A percentile compares a stretch with the other conserved stretches of the same genome.
These are phyloP conservation scores for Platycheirus rosarum DNA, from an alignment of 2,888 invertebrate species.

Conservation along the genomic window DNA sequence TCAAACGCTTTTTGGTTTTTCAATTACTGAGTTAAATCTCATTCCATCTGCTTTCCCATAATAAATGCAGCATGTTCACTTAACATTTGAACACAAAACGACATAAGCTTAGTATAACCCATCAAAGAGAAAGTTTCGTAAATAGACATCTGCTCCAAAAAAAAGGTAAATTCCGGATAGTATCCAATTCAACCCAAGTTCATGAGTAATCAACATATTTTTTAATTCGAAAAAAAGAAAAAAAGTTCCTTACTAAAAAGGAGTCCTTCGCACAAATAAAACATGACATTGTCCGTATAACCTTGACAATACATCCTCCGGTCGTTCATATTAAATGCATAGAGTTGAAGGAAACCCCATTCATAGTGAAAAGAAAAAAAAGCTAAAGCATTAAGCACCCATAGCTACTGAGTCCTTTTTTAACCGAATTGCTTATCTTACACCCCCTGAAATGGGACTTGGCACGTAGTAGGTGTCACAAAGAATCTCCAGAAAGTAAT, in stretches of 20 bases:
- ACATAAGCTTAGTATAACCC: slow-evolving; percentile 10
- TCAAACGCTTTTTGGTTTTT: too few relatives aligned
- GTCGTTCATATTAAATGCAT: slow-evolving; percentile 50
- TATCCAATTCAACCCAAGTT: slow-evolving; percentile 35
- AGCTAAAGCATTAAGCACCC: slow-evolving; percentile 8
- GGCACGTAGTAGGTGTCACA: slow-evolving; percentile 31
- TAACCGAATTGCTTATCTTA: background rate
- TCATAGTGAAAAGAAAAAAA: slow-evolving; percentile 3
- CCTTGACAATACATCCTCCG: slow-evolving; percentile 42
- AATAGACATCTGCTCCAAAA: slow-evolving; percentile 22
- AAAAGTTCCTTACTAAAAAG: background rate
- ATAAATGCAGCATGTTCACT: too few relatives aligned
- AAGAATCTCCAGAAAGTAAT: slow-evolving; percentile 15
- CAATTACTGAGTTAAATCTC: too few relatives aligned
- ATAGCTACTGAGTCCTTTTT: slow-evolving; percentile 16
- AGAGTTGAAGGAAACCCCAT: slow-evolving; percentile 11
- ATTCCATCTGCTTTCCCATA: too few relatives aligned
- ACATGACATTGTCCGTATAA: too few relatives aligned
- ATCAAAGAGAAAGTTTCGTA: slow-evolving; percentile 10
- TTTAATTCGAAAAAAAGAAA: background rate
- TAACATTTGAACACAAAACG: background rate
- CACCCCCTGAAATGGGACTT: background rate
- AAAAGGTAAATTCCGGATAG: slow-evolving; percentile 19
- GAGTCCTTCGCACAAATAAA: slow-evolving; percentile 6
- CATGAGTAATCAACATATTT: slow-evolving; percentile 54